Percentiles rank a stretch among this genome's conserved stretches.
Conservation (phyloP, 2,888 invertebrate species). For the Apamea monoglypha region DNA sequence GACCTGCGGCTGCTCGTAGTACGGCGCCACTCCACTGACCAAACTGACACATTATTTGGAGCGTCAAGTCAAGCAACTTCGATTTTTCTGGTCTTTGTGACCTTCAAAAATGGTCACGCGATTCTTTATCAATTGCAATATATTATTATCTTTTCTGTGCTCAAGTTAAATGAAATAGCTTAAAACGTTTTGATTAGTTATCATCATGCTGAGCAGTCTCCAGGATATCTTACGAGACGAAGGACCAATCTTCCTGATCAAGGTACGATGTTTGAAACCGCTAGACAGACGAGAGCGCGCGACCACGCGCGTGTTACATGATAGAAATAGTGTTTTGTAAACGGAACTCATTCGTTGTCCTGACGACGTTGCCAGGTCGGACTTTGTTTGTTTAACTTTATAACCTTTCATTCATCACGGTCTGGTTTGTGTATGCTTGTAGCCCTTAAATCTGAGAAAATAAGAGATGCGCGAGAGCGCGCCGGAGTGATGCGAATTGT, state of each 20-base stretch:
- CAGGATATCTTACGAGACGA: conserved; percentile 37
- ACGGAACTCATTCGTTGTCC: conserved; percentile 1
- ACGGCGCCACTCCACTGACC: conserved; percentile 22
- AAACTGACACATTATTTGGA: conserved; percentile 2
- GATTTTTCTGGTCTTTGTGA: not conserved
- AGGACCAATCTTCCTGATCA: conserved; percentile 59
- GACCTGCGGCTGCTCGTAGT: conserved; percentile 18
- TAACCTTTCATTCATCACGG: conserved; percentile 4
- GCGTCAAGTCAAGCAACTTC: not conserved
- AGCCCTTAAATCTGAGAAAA: not conserved
- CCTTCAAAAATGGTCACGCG: not conserved
- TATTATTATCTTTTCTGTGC: not conserved
- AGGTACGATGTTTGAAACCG: conserved; percentile 52
- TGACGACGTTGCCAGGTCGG: not conserved
- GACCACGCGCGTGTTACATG: not conserved
- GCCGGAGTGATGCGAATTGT: not conserved
- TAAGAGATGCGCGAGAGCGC: not conserved
- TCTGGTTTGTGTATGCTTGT: not conserved
- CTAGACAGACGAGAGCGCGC: not conserved
- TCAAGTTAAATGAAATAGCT: not conserved
- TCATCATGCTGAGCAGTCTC: conserved; percentile 37
- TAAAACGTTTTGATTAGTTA: conserved; percentile 13
- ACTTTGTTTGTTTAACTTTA: conserved; percentile 17
- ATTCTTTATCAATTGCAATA: not conserved
- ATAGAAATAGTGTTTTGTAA: conserved; percentile 25